Evolutionary conservation across 1,140 invertebrate species (phyloP), one percentile per base, ranked within the genome.

Genomic region (Dendroctonus ponderosae): DNA sequence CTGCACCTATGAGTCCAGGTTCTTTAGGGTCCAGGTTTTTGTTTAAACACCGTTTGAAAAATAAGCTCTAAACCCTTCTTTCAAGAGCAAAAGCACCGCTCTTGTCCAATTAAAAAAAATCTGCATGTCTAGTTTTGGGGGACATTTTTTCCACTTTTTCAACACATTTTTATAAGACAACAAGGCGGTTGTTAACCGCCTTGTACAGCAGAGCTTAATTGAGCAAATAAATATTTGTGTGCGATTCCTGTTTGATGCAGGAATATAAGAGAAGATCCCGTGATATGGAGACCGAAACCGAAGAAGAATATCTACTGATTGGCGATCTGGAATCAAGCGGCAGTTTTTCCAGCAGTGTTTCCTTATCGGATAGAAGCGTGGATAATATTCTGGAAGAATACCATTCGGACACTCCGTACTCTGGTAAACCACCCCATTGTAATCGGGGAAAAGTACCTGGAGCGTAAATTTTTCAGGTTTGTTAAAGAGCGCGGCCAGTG

Each of bases 331-430:
- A 81, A 49, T 86, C 85, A 43, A 85, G 81, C 72, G 84, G 84
- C 57, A 84, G 82, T 69, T 79, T 89, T 62, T 87, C 86, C 50
- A 80, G 80, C 64, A 88, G 86, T 76, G 84, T 88, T 58, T 89
- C 87, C 3, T 80, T 87, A 14, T 89, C 87, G 8, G 88, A 90
- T 77, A 87, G 91, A 77, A 92, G 90, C 76, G 86, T 89, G 53
- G 89, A 91, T 74, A 90, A 92, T 78, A 87, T 85, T 75, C 89
- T 93, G 51, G 91, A 94, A 80, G 91, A 93, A 80, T 92, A 89
- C 77, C 85, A 91, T 60, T 88, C 89, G 61, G 91, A 94, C 76
- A 86, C 89, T 60, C 91, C 92, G 59, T 95, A 93, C 82, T 91
- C 91, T 79, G 92, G 91, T 92, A 60, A 43, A 52, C 12, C 5